These are phyloP conservation scores for Nasonia vitripennis DNA, from an alignment of 1,140 invertebrate species.

Conservation along the genomic window DNA sequence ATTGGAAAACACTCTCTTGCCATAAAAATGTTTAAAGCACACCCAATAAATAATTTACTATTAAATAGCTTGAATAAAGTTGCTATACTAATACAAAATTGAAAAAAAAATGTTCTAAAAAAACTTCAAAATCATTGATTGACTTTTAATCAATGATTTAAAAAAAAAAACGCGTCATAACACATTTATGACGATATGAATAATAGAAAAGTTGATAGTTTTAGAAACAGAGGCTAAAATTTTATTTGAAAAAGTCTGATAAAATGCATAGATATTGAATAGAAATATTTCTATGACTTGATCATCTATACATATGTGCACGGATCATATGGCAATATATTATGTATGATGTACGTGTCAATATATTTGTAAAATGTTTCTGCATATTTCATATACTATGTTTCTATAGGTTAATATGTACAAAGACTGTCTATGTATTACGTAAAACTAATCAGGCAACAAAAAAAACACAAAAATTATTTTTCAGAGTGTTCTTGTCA, in stretches of 20 bases:
- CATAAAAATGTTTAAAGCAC: constrained; percentile 70
- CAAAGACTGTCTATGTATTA: not conserved
- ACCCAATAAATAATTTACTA: constrained; percentile 54
- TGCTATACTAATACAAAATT: constrained; percentile 52
- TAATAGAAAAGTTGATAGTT: constrained; percentile 38
- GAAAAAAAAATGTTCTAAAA: constrained; percentile 43
- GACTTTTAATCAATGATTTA: constrained; percentile 46
- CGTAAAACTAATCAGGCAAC: not conserved
- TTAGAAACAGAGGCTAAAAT: constrained; percentile 24
- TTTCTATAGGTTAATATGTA: constrained; percentile 43
- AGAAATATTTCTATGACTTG: constrained; percentile 51
- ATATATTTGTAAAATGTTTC: constrained; percentile 48
- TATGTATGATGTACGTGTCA: constrained; percentile 56
- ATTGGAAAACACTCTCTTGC: constrained; percentile 63
- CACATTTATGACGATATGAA: constrained; percentile 57
- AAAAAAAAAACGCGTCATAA: constrained; percentile 7
- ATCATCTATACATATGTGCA: constrained; percentile 57
- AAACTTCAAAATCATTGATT: constrained; percentile 41
- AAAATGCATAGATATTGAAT: constrained; percentile 53
- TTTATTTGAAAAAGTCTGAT: constrained; percentile 46
- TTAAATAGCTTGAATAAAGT: constrained; percentile 43
- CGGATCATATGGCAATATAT: constrained; percentile 50
- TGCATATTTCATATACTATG: constrained; percentile 45
- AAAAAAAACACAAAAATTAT: not conserved
- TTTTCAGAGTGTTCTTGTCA: not conserved